Conservation (phyloP, 2,113 vertebrate genomes). For the Pseudopodoces humilis region DNA sequence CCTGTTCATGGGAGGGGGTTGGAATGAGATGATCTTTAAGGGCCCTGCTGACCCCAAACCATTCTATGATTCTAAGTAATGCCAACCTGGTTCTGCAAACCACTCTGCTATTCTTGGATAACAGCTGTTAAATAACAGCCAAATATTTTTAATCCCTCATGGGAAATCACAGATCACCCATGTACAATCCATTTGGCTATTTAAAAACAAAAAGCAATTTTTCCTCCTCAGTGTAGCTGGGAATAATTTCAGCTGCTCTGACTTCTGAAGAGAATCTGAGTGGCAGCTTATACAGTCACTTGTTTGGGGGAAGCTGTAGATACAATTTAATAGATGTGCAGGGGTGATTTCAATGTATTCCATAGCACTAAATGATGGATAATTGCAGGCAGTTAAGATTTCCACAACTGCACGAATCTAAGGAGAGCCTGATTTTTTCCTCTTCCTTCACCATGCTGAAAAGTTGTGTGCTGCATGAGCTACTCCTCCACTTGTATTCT, state of each 20-base stretch:
- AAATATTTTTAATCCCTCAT: neutral
- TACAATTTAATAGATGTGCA: neutral
- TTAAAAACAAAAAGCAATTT: neutral
- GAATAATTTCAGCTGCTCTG: neutral
- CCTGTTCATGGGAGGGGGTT: neutral
- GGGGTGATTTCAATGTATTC: neutral
- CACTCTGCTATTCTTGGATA: neutral
- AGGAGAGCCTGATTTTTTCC: neutral
- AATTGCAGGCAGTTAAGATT: neutral
- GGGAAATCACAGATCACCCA: neutral
- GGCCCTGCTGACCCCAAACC: neutral
- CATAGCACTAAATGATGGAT: neutral
- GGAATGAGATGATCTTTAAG: neutral
- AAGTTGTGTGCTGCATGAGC: neutral
- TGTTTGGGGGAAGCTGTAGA: neutral
- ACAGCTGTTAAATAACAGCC: neutral
- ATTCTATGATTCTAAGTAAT: neutral
- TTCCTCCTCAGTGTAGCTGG: neutral
- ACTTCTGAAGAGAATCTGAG: neutral
- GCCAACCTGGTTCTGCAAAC: neutral
- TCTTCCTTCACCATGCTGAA: fast-evolving
- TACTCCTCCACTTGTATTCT: neutral
- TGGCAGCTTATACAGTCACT: neutral
- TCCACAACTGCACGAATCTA: neutral
- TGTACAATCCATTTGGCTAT: neutral